Evolutionary conservation across 2,113 vertebrate genomes (phyloP), one percentile per base, ranked within the genome.

Genomic region (Heliornis fulica): DNA sequence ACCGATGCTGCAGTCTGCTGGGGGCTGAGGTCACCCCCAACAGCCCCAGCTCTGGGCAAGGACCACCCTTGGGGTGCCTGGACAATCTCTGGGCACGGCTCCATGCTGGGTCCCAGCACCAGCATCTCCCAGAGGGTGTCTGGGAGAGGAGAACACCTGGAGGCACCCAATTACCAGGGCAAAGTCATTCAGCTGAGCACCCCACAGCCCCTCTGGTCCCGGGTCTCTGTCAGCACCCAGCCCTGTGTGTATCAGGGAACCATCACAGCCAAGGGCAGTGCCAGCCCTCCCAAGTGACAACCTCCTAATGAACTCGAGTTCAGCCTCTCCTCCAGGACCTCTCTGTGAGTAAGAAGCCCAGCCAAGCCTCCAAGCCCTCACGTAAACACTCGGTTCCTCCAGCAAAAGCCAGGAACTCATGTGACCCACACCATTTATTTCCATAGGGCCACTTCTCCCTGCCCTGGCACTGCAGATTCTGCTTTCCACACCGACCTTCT

Each of bases 331-430:
- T 80, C 51, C 89, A 32, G 40, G 56, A 48, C 16, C 45, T 51
- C 23, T 15, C 64, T 2, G 3, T 1, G 0, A 59, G 45, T 3
- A 0, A 1, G 13, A 38, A 18, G 77, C 43, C 2, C 17, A 22
- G 78, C 87, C 83, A 80, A 60, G 21, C 34, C 75, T 65, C 57
- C 32, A 1, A 69, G 61, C 31, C 1, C 66, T 59, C 38, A 1
- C 48, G 71, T 53, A 74, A 91, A 65, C 84, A 74, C 66, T 23
- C 10, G 0, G 28, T 3, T 61, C 59, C 64, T 85, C 75, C 76
- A 57, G 53, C 22, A 31, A 25, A 21, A 18, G 19, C 26, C 89
- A 48, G 31, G 11, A 18, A 29, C 71, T 50, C 56, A 13, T 10
- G 11, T 70, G 76, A 65, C 46, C 61, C 54, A 0, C 28, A 1